Base-by-base conservation (phyloP, 1,140 invertebrate species). In the Bradysia coprophila region DNA sequence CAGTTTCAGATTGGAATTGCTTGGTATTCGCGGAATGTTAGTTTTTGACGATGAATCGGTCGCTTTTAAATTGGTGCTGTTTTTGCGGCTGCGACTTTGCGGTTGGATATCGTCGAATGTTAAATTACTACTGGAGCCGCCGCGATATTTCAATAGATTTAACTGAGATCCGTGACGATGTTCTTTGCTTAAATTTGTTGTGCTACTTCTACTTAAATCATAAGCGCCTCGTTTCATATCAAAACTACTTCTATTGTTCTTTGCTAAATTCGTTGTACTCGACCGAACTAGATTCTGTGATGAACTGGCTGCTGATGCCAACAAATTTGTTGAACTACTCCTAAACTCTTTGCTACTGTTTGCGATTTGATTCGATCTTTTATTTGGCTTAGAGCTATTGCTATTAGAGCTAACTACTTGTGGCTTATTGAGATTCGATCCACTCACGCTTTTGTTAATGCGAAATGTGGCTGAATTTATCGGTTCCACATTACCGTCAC, bases 201-300 rank as follows among this genome's bases (percentile, higher is more conserved):
- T 41, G 15, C 39, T 41, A 28, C 39, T 41, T 8, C 39, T 21
- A 41, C 24, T 41, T 23, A 41, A 24, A 23, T 41, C 39, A 18
- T 18, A 24, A 15, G 23, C 23, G 18, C 39, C 21, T 16, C 39
- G 22, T 19, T 41, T 41, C 9, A 41, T 31, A n/a, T 15, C 22
- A 41, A 28, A 28, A 28, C 24, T 28, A 28, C 13, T 28, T 28
- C 24, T 28, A 32, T 22, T 19, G 34, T 34, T 22, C 19, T 42
- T 42, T 21, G 41, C 18, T 21, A 42, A 36, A 42, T 42, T 42
- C 33, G 41, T 36, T 36, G 41, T 42, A 23, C 41, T 42, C 6
- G 41, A 42, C 18, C 41, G 32, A 21, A 20, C 37, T 22, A 34
- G 18, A 21, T 33, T 34, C n/a, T 42, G 32, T 31, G 40, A 33